Percentiles rank a stretch among this genome's conserved stretches.
phyloP scores from a whole-genome alignment of 2,888 invertebrate genomes.

The Limnephilus rhombicus region DNA sequence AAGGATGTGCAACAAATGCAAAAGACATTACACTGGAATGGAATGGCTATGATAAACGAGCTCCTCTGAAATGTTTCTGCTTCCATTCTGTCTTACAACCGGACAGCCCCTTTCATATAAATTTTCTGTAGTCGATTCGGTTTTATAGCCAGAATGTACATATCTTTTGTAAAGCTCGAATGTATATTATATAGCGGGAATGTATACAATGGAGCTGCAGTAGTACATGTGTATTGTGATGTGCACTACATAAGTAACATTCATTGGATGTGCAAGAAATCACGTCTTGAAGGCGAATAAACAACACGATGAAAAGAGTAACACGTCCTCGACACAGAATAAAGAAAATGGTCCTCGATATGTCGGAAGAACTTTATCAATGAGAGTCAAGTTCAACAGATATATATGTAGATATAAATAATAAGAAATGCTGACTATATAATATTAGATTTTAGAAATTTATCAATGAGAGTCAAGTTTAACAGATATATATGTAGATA shows the following conservation, averaged over 20 bases:
- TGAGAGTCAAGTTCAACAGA: neutral
- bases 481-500: neutral
- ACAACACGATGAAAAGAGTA: no score
- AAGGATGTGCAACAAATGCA: constrained; percentile 53
- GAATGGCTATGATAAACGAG: constrained; percentile 50
- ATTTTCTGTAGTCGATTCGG: constrained; percentile 24
- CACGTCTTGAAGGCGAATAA: neutral
- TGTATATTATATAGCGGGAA: neutral
- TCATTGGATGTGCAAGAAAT: neutral
- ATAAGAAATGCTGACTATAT: neutral
- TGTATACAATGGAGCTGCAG: no score
- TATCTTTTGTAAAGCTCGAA: neutral
- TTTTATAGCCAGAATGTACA: constrained; percentile 25
- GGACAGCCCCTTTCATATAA: constrained; percentile 26
- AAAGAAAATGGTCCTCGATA: neutral
- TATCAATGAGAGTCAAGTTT: neutral
- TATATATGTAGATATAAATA: neutral
- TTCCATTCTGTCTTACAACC: constrained; percentile 39
- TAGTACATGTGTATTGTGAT: neutral
- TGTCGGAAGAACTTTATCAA: neutral
- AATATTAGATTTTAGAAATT: neutral
- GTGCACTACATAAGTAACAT: neutral
- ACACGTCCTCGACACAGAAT: no score
- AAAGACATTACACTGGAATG: constrained; percentile 45
- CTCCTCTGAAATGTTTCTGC: constrained; percentile 44